A percentile compares a stretch with the other conserved stretches of the same genome.
phyloP scores from a whole-genome alignment of 2,113 vertebrate species.

The Ctenomys sociabilis region DNA sequence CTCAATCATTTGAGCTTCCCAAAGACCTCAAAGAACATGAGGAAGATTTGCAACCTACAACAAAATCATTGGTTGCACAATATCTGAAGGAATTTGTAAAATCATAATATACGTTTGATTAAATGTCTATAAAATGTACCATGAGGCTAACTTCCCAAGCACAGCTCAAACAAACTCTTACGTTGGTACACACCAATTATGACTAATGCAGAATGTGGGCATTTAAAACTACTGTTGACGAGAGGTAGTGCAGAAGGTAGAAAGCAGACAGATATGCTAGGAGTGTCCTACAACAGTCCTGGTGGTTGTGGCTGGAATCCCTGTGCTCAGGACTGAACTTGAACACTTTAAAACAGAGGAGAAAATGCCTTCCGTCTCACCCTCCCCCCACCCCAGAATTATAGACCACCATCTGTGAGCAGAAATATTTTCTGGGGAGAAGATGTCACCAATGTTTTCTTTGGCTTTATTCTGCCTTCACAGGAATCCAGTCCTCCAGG shows the following conservation, averaged over 20 bases:
- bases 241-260: rapidly evolving
- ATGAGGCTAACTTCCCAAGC: background rate
- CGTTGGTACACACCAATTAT: rapidly evolving
- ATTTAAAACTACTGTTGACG: background rate
- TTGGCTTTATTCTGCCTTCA: constrained; percentile 70
- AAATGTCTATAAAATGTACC: background rate
- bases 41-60: background rate
- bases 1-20: background rate
- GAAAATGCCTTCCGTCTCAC: background rate
- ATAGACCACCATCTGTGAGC: constrained; percentile 62
- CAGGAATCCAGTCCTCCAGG: constrained; percentile 57
- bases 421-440: constrained; percentile 72
- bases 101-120: background rate
- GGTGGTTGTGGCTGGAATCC: background rate
- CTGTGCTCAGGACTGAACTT: background rate
- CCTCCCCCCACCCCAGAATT: constrained; percentile 4
- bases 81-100: background rate
- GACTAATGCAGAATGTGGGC: rapidly evolving
- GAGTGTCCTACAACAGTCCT: background rate
- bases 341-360: constrained; percentile 27
- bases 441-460: constrained; percentile 49
- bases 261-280: background rate
- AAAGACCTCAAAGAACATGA: background rate
- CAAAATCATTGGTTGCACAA: background rate
- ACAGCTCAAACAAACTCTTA: rapidly evolving